These are phyloP conservation scores for Trichonephila clavipes DNA, from an alignment of 1,140 invertebrate genomes.

Conservation along the genomic window DNA sequence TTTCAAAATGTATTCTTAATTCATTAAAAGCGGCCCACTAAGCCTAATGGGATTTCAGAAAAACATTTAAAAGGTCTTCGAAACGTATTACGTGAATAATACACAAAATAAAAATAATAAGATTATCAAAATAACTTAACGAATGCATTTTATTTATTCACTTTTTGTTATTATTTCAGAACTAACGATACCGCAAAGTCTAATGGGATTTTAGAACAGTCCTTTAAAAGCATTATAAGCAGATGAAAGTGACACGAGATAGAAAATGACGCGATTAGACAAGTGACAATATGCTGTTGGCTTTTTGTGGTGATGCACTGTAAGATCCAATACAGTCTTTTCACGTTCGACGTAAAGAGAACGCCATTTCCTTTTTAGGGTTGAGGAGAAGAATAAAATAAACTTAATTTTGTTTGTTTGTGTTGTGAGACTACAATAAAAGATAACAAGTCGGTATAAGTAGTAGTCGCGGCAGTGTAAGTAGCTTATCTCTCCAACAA, in stretches of 20 bases:
- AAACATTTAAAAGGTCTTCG: neutral
- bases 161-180: neutral
- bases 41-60: slow-evolving; percentile 1
- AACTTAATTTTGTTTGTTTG: neutral
- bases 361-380: too few species aligned
- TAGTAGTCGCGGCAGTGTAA: slow-evolving; percentile 15
- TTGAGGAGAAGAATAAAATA: neutral
- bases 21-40: neutral
- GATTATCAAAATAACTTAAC: slow-evolving; percentile 6
- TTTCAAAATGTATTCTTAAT: too few species aligned
- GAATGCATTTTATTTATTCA: neutral
- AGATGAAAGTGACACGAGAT: too few species aligned
- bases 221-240: neutral
- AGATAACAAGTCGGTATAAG: slow-evolving; percentile 51
- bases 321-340: neutral
- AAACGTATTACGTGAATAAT: neutral
- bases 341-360: too few species aligned
- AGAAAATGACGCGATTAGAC: too few species aligned
- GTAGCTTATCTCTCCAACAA: slow-evolving; percentile 43
- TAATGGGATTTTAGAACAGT: neutral
- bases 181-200: neutral
- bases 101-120: neutral
- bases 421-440: slow-evolving; percentile 38
- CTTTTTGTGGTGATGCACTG: neutral
- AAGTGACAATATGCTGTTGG: neutral